Conservation (phyloP, 2,797 vertebrate genomes). For the Gypaetus barbatus region DNA sequence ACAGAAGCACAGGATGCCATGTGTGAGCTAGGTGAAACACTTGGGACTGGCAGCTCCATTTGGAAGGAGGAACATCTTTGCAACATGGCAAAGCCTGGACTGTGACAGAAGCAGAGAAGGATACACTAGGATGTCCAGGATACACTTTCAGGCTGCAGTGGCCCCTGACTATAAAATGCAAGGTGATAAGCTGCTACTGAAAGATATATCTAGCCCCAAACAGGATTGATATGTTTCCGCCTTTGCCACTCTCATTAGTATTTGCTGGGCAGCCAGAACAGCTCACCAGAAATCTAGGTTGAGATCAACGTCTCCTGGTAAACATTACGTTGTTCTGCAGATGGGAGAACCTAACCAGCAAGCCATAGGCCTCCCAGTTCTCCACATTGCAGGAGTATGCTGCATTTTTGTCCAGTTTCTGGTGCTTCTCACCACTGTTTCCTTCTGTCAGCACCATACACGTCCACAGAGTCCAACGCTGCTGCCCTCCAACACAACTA, state of each 20-base stretch:
- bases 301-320: not conserved
- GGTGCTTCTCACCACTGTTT: not conserved
- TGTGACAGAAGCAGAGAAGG: not conserved
- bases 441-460: not conserved
- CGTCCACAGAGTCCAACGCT: rapidly evolving
- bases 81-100: not conserved
- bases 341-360: not conserved
- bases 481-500: not conserved
- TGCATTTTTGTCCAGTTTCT: not conserved
- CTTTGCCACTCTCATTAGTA: not conserved
- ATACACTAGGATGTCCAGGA: not conserved
- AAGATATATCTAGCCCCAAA: not conserved
- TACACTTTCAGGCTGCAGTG: not conserved
- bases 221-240: not conserved
- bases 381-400: not conserved
- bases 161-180: not conserved
- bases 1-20: not conserved
- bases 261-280: not conserved
- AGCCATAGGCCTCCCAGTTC: not conserved
- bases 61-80: not conserved
- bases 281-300: not conserved
- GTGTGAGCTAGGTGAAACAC: not conserved
- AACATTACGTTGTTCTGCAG: not conserved
- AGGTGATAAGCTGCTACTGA: not conserved
- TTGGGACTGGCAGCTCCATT: not conserved